Base-by-base conservation (phyloP, 1,140 invertebrate species). In the Drosophila yakuba region DNA sequence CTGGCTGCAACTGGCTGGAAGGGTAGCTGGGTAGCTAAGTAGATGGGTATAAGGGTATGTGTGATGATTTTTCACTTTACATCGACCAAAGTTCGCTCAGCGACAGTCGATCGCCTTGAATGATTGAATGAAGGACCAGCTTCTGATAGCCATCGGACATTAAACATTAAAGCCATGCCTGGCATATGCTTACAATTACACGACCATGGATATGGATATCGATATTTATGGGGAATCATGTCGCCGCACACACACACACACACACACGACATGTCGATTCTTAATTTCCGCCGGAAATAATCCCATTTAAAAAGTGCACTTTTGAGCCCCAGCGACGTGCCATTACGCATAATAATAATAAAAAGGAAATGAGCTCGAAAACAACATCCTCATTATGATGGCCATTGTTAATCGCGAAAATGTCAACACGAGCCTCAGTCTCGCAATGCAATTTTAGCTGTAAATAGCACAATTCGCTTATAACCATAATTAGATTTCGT, bases 61-160 rank as follows among this genome's bases (percentile, higher is more conserved):
- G 4, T 4, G 58, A 83, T 89, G 84, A 89, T 84, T 89, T 78
- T 89, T 83, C 84, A 89, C 81, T 80, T 74, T 75, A 48, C 66
- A 60, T 77, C 28, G 80, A 78, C 64, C 71, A 84, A 71, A 75
- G 72, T 74, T 74, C 43, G 43, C 15, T n/a, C 32, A 10, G 3
- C 32, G 67, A 35, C 71, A 74, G 72, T 74, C 71, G 74, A 74
- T 74, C 71, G 69, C 41, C 72, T 58, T 39, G 20, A 51, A 55
- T 47, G 25, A 56, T 50, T 47, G 61, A 67, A 54, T 77, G 54
- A 50, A 41, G 58, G 39, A 23, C 63, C 35, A 12, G 28, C 6
- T 39, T 4, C 32, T 14, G 61, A 68, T 68, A 36, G 61, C 20
- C 32, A 72, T 51, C 55, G 39, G 39, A 12, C 68, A 72, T 72